A percentile compares a stretch with the other conserved stretches of the same genome.
These are phyloP conservation scores for Nipponia nippon DNA, from an alignment of 2,113 vertebrate species.

Conservation along the genomic window DNA sequence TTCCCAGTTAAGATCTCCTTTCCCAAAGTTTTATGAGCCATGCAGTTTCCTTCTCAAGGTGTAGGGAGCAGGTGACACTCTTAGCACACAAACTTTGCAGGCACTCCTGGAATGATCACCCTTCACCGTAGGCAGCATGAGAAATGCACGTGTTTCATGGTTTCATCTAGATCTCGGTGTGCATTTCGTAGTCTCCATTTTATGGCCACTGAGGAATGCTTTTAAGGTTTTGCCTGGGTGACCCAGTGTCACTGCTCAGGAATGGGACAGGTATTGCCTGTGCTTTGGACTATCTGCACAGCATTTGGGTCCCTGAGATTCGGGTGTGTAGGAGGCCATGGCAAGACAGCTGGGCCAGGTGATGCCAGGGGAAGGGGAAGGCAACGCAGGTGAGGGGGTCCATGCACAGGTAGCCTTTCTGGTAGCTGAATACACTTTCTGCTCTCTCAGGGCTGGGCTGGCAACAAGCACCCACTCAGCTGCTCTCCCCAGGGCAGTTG, in stretches of 20 bases:
- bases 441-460: not conserved
- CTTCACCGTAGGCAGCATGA: not conserved
- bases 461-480: not conserved
- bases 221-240: not conserved
- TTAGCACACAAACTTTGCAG: not conserved
- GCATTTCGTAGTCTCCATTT: not conserved
- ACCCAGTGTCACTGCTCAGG: not conserved
- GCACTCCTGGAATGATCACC: not conserved
- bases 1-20: not conserved
- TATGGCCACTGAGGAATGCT: not conserved
- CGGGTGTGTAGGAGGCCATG: not conserved
- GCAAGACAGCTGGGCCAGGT: not conserved
- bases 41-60: not conserved
- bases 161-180: fast-evolving
- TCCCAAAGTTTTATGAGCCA: not conserved
- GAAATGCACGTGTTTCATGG: not conserved
- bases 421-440: not conserved
- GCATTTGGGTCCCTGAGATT: not conserved
- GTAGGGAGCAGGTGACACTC: not conserved
- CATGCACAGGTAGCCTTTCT: not conserved
- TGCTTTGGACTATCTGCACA: not conserved
- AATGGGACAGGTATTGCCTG: not conserved
- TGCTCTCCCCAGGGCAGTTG: not conserved
- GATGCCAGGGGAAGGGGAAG: not conserved
- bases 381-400: not conserved